Percentiles rank a stretch among this genome's conserved stretches.
These are phyloP conservation scores for Pogoniulus pusillus DNA, from an alignment of 2,797 vertebrate species.

Conservation along the genomic window DNA sequence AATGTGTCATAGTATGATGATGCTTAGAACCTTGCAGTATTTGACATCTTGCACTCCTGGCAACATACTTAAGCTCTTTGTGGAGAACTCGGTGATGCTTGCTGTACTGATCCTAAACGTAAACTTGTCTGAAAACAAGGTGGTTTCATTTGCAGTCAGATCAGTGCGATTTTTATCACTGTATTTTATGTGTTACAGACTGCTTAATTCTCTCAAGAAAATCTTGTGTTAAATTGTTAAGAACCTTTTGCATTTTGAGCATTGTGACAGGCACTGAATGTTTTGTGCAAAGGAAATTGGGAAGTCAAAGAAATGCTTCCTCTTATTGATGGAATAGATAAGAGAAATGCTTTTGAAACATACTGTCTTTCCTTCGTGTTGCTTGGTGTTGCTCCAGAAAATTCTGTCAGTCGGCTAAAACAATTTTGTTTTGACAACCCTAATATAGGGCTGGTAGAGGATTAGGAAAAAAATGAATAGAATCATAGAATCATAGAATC, in stretches of 20 bases:
- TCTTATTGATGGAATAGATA: neutral
- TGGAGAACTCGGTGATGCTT: neutral
- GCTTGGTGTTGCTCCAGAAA: neutral
- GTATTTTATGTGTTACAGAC: neutral
- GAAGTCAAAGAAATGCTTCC: neutral
- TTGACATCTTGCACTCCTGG: neutral
- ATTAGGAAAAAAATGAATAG: slow-evolving; percentile 9
- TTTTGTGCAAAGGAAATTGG: neutral
- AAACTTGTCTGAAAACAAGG: slow-evolving; percentile 23
- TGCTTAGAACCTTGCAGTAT: neutral
- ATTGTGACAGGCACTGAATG: neutral
- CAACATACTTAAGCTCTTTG: neutral
- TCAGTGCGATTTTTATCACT: neutral
- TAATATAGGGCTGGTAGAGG: neutral
- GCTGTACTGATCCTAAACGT: neutral
- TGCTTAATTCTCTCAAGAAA: neutral
- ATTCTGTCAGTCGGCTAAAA: neutral
- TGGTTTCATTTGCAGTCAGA: neutral
- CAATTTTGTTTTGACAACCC: neutral
- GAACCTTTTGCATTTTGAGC: neutral
- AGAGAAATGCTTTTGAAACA: neutral
- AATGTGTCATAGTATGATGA: neutral
- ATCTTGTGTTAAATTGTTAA: neutral
- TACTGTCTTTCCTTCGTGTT: neutral
- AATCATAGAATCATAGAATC: too few relatives aligned